Evolutionary conservation across 1,140 invertebrate genomes (phyloP).

Genomic region (Carposina sasakii): DNA sequence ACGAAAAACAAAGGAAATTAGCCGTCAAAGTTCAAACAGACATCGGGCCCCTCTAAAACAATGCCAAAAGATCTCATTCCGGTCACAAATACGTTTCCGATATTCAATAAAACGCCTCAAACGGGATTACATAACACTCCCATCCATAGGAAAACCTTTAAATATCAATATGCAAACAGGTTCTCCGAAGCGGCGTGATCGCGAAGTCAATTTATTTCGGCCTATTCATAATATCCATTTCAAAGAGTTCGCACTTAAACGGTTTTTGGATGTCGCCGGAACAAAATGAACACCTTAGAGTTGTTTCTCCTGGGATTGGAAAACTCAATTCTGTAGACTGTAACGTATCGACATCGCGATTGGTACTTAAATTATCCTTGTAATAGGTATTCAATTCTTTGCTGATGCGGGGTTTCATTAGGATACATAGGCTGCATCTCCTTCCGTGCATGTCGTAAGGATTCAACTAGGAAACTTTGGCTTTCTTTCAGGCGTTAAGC

Average conservation of each 20-base stretch:
- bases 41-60: conserved; percentile 48
- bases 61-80: conserved; percentile 55
- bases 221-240: conserved; percentile 29
- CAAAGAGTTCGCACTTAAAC: conserved; percentile 17
- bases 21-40: conserved; percentile 46
- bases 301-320: no score
- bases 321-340: no score
- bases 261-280: conserved; percentile 15
- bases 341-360: no score
- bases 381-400: no score
- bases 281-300: conserved; percentile 27
- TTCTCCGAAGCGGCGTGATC: conserved; percentile 15
- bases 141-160: conserved; percentile 38
- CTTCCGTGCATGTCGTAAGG: no score
- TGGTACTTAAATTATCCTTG: no score
- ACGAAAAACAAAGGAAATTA: conserved; percentile 43
- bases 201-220: conserved; percentile 20
- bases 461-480: no score
- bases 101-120: conserved; percentile 60
- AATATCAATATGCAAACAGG: conserved; percentile 42
- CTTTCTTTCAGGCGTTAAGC: no score
- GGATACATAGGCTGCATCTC: no score
- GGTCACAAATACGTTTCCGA: conserved; percentile 54
- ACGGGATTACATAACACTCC: conserved; percentile 40
- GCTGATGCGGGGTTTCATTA: no score